Evolutionary conservation across 2,797 vertebrate species (phyloP).

Genomic region (Allobates femoralis): DNA sequence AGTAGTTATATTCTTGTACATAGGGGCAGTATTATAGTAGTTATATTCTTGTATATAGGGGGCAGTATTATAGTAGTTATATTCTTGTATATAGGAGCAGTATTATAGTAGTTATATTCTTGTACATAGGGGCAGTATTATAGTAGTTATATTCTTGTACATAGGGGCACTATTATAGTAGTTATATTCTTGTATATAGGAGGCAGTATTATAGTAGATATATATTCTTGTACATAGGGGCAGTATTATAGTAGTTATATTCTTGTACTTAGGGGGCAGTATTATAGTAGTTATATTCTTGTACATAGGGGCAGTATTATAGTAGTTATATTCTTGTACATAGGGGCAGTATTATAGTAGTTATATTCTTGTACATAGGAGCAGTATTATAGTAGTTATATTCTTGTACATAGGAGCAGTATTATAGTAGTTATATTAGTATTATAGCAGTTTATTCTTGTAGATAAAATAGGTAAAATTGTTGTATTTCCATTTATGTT

Average conservation of each 20-base stretch:
- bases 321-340: neutral
- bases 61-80: neutral
- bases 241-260: too few relatives aligned
- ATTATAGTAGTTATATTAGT: slow-evolving; percentile 8
- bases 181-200: too few relatives aligned
- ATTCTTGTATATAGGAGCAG: neutral
- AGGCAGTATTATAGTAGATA: neutral
- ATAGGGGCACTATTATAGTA: neutral
- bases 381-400: slow-evolving; percentile 1
- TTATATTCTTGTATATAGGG: neutral
- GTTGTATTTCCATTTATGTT: neutral
- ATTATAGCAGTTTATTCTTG: slow-evolving; percentile 8
- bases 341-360: too few relatives aligned
- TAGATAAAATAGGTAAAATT: neutral
- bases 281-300: slow-evolving; percentile 8
- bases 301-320: neutral
- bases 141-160: neutral
- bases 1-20: neutral
- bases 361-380: too few relatives aligned
- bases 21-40: neutral
- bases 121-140: neutral
- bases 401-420: neutral
- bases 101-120: slow-evolving; percentile 6
- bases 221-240: neutral
- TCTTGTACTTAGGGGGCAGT: too few relatives aligned